Evolutionary conservation across 2,888 invertebrate species (phyloP).

Genomic region (Eugnorisma glareosa): DNA sequence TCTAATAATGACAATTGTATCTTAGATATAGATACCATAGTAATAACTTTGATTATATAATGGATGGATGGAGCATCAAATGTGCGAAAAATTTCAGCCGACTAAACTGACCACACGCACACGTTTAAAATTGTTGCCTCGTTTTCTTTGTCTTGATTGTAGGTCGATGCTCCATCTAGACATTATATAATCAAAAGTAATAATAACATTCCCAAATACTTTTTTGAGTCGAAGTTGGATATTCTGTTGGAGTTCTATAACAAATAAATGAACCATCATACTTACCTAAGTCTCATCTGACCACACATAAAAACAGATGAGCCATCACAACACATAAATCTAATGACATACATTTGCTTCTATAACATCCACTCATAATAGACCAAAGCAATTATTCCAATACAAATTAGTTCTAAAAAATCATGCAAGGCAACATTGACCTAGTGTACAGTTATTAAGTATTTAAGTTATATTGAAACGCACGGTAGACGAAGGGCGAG

Average conservation of each 20-base stretch:
- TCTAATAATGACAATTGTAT: not conserved
- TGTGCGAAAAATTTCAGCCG: no score
- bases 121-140: no score
- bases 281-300: not conserved
- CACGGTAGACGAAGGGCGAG: constrained; percentile 82
- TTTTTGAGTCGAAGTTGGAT: not conserved
- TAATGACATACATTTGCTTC: constrained; percentile 41
- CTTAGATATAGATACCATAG: not conserved
- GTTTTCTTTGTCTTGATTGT: no score
- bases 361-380: constrained; percentile 26
- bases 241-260: not conserved
- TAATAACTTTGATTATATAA: not conserved
- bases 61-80: no score
- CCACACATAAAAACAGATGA: constrained; percentile 17
- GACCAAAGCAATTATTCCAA: constrained; percentile 52
- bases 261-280: not conserved
- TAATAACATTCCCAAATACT: not conserved
- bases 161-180: no score
- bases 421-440: constrained; percentile 69
- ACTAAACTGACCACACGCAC: no score
- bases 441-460: constrained; percentile 72
- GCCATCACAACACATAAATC: constrained; percentile 6
- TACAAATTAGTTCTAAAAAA: constrained; percentile 58
- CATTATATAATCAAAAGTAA: no score
- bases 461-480: constrained; percentile 76